phyloP scores from a whole-genome alignment of 2,113 vertebrate genomes.

The Ceyx melanurus region DNA sequence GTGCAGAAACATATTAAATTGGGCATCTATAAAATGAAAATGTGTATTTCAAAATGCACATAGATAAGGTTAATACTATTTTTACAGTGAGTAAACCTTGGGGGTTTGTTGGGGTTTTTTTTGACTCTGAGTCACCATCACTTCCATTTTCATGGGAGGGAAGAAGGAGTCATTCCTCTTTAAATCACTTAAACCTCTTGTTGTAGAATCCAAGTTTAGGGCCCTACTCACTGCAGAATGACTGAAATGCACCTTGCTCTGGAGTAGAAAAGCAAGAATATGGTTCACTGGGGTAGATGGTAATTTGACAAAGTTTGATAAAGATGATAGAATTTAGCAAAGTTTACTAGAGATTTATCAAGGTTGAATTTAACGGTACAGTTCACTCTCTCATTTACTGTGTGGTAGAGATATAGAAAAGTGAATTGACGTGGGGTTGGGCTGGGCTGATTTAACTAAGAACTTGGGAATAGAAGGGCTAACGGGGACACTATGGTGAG shows the following conservation, averaged over 20 bases:
- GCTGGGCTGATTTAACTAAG: neutral
- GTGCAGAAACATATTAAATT: rapidly evolving
- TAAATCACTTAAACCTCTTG: neutral
- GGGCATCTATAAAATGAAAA: neutral
- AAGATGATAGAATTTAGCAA: neutral
- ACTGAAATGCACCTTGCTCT: neutral
- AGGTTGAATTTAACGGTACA: neutral
- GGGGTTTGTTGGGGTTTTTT: too few species aligned
- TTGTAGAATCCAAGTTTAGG: neutral
- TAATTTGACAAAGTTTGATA: neutral
- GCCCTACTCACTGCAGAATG: too few species aligned
- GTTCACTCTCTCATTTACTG: neutral
- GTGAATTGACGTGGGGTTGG: neutral
- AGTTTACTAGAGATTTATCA: neutral
- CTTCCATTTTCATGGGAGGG: neutral
- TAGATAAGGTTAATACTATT: too few species aligned
- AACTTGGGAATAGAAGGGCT: neutral
- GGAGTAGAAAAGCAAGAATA: neutral
- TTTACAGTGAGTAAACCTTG: neutral
- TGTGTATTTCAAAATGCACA: neutral
- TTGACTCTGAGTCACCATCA: too few species aligned
- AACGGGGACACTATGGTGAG: neutral
- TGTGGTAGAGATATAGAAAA: neutral
- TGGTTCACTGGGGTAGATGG: neutral
- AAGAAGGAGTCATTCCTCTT: neutral